phyloP scores from a whole-genome alignment of 1,140 invertebrate species.

The Leptopilina boulardi region DNA sequence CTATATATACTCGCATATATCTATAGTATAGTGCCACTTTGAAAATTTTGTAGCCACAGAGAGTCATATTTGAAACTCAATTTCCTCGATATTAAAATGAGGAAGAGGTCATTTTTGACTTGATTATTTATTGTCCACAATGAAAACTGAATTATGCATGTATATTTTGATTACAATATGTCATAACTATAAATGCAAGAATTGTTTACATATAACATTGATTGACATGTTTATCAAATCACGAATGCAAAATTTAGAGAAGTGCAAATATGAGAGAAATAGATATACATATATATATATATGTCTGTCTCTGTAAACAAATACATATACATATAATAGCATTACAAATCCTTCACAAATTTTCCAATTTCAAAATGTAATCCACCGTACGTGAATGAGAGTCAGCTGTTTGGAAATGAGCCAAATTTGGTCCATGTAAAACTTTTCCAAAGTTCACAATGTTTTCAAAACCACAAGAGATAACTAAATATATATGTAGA shows the following conservation, averaged over 20 bases:
- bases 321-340: not conserved
- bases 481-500: not conserved
- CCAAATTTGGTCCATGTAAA: not conserved
- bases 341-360: conserved; percentile 16
- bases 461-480: not conserved
- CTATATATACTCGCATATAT: not conserved
- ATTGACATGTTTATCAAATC: not conserved
- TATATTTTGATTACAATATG: not conserved
- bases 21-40: not conserved
- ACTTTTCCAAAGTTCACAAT: not conserved
- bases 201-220: not conserved
- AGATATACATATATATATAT: too few relatives aligned
- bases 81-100: not conserved
- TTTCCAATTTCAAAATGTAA: not conserved
- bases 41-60: conserved; percentile 7
- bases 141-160: not conserved
- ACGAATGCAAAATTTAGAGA: not conserved
- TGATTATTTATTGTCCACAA: not conserved
- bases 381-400: not conserved
- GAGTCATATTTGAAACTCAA: not conserved
- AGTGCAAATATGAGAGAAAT: not conserved
- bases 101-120: not conserved
- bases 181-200: not conserved
- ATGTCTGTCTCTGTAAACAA: too few relatives aligned
- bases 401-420: not conserved